Evolutionary conservation across 1,140 invertebrate genomes (phyloP), one percentile per base, ranked within the genome.

Genomic region (Delia radicum): DNA sequence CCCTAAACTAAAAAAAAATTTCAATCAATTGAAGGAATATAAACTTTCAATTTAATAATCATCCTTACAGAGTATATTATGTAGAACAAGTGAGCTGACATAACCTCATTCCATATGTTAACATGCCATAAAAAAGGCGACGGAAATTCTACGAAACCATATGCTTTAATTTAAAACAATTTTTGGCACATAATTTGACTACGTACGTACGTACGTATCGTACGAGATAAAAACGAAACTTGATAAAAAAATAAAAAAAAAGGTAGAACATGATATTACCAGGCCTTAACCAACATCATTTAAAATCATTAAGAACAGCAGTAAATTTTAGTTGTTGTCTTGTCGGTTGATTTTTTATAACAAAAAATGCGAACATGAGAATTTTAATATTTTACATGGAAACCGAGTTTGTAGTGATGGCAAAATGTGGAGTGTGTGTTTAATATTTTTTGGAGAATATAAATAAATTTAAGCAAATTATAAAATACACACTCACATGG

Each of bases 381-480:
- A 21, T 21, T 55, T 55, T 6, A 24, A 55, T 55, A 55, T 55
- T 55, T 55, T 8, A 7, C 3, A 6, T 55, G 46, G 46, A 18
- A 18, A n/a, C n/a, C 5, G 18, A 21, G 21, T 55, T 2, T 55
- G 48, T 55, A 10, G 37, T n/a, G 37, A 24, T 55, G 42, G 12
- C 13, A 2, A 55, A 24, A 21, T 55, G 33, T 37, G 33, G 33
- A 10, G 33, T 37, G 33, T 55, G 2, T 24, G 2, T 15, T 69
- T 33, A 27, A 33, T 69, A 13, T 65, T 65, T 69, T 18, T 37
- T 33, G 15, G 62, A 29, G 21, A 69, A 69, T 69, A 21, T 69
- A 69, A 69, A 69, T 69, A 69, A 69, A 69, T 69, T 69, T 69
- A 12, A 69, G 37, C 65, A 69, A 69, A 69, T 69, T 69, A 69